Evolutionary conservation across 92 coral and sea anemone species (phyloP), one percentile per base, ranked within the genome.

Genomic region (Anthopleura xanthogrammica): DNA sequence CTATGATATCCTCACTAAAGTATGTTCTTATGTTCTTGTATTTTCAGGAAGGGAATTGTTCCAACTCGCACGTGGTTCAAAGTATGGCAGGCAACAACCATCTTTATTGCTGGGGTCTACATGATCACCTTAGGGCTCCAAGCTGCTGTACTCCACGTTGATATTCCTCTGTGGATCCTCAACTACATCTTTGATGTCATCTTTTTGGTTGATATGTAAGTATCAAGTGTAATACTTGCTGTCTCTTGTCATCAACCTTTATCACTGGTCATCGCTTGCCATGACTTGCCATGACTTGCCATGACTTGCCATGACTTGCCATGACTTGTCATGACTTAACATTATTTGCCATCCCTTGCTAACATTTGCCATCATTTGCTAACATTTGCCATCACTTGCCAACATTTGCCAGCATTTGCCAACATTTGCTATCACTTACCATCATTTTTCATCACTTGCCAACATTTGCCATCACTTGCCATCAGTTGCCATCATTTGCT

Each of bases 131-230:
- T 93, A 2, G 80, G 86, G 3, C 86, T 93, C 16, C 98, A 93
- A 80, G 95, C 98, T 41, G 92, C 98, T 0, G 79, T 93, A 60
- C 78, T 93, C 55, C 98, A 93, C 80, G 88, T 92, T 70, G 77
- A 83, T 83, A 86, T 89, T 14, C 48, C 80, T 17, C 83, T 93
- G 12, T 93, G 98, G 98, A 80, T 91, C 43, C 58, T 91, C 39
- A 91, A 93, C 81, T 93, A 93, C 82, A 75, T 84, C 79, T 89
- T 92, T 75, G 98, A 93, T 43, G 23, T 89, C 72, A 40, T 91
- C 71, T 93, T 86, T 76, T 80, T 89, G 52, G 89, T 89, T 62
- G 98, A 93, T 86, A 87, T 93, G 98, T 93, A 78, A 93, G 97
- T 93, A 75, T 73, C 55, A 29, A 29, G 36, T 29, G 36, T 29